Conservation (phyloP, 2,113 vertebrate species). For the Mirza zaza region DNA sequence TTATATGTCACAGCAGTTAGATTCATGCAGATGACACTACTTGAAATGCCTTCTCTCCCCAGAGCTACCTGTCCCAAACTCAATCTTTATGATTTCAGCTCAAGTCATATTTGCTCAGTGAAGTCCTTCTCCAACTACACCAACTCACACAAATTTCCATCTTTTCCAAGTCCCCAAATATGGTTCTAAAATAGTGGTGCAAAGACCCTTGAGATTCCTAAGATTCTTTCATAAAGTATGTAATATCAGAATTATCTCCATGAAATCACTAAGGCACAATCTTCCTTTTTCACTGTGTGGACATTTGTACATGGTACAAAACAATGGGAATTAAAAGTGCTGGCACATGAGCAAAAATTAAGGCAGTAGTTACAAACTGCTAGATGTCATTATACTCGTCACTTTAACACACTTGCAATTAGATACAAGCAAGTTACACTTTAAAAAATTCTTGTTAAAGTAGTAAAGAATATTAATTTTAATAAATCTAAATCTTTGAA, state of each 20-base stretch:
- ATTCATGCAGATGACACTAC: background rate
- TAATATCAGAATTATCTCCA: background rate
- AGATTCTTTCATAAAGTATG: background rate
- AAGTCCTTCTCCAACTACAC: background rate
- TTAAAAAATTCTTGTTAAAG: background rate
- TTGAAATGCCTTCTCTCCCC: background rate
- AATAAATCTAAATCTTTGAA: background rate
- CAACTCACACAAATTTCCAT: background rate
- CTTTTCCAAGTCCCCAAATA: background rate
- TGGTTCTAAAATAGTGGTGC: background rate
- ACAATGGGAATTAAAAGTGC: background rate
- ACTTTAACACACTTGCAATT: background rate
- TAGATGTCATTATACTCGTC: background rate
- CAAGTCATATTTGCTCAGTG: background rate
- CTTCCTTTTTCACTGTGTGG: background rate
- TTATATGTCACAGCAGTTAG: background rate
- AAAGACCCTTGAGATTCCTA: background rate
- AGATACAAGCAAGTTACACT: background rate
- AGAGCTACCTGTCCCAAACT: background rate
- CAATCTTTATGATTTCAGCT: background rate
- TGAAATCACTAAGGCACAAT: background rate
- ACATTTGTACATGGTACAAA: background rate
- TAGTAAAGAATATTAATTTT: background rate
- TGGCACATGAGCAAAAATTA: background rate
- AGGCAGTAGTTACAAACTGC: background rate